Evolutionary conservation across 2,113 vertebrate genomes (phyloP), one percentile per base, ranked within the genome.

Genomic region (Alexandromys fortis): DNA sequence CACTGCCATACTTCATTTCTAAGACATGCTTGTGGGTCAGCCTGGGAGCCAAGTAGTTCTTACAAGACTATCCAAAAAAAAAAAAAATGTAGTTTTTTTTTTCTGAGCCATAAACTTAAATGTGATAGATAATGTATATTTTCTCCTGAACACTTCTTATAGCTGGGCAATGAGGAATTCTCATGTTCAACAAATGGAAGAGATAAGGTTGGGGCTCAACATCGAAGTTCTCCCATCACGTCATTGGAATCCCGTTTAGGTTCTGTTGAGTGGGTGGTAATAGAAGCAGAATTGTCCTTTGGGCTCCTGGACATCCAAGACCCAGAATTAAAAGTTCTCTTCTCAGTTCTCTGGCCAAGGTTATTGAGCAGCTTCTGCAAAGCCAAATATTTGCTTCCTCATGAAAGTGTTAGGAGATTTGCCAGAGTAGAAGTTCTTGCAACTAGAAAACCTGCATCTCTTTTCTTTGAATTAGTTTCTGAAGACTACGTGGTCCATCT

Each of bases 381-480:
- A 95, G 77, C 73, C 94, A 94, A 95, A 88, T 95, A 83, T 95
- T 96, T 95, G 92, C 97, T 96, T 97, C 72, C 86, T 91, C 81
- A 83, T 89, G 89, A 94, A 91, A 76, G 47, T 30, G 19, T 58
- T 73, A 49, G 49, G 91, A 76, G 73, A 89, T 42, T 86, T 85
- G 21, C 86, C 70, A 10, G 68, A 73, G 38, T 42, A 75, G n/a
- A 95, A 35, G 89, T 78, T 94, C 95, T 93, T 95, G 78, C 65
- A 89, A 91, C 81, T 86, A 55, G 92, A 89, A 92, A 95, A 92
- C 75, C 38, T 89, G 90, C 83, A 95, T 91, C 82, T 94, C 70
- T 95, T 96, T 97, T 87, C 61, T 95, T 90, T 76, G 81, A 97
- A 82, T 97, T 78, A 83, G 52, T 95, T 92, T 92, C 85, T 65